Percentiles rank a stretch among this genome's conserved stretches.
phyloP scores from a whole-genome alignment of 2,797 vertebrate genomes.

The Chiloscyllium punctatum region DNA sequence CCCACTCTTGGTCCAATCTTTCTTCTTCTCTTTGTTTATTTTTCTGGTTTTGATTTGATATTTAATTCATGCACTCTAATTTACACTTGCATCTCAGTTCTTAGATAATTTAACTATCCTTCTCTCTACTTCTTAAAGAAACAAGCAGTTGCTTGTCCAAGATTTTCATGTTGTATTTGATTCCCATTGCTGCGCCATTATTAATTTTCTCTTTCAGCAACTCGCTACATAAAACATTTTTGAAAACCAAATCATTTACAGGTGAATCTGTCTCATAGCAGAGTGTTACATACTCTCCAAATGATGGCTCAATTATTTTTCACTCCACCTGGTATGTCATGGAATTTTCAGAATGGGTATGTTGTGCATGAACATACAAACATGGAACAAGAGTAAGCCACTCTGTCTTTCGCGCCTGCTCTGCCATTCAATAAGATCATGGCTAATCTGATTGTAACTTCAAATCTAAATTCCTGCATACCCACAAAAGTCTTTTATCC shows the following conservation, averaged over 20 bases:
- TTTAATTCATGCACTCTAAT: not conserved
- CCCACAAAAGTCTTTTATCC: too few species aligned
- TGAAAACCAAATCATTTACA: not conserved
- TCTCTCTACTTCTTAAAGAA: not conserved
- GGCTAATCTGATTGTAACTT: too few species aligned
- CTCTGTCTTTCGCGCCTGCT: too few species aligned
- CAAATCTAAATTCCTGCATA: too few species aligned
- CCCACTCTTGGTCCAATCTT: not conserved
- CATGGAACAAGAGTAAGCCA: too few species aligned
- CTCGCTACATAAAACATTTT: not conserved
- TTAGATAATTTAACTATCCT: not conserved
- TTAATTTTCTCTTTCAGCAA: not conserved
- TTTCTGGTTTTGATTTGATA: not conserved
- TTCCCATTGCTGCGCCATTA: not conserved
- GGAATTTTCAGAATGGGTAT: not conserved
- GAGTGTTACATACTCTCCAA: not conserved
- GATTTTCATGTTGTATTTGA: too few species aligned
- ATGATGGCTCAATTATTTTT: not conserved
- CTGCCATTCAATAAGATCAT: too few species aligned
- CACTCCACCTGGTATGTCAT: not conserved
- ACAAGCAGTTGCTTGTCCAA: not conserved
- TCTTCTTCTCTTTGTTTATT: not conserved
- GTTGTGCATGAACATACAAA: not conserved
- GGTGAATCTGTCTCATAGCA: not conserved
- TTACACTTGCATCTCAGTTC: not conserved